These are phyloP conservation scores for Drosophila pectinifera DNA, from an alignment of 1,140 invertebrate genomes.

Conservation along the genomic window DNA sequence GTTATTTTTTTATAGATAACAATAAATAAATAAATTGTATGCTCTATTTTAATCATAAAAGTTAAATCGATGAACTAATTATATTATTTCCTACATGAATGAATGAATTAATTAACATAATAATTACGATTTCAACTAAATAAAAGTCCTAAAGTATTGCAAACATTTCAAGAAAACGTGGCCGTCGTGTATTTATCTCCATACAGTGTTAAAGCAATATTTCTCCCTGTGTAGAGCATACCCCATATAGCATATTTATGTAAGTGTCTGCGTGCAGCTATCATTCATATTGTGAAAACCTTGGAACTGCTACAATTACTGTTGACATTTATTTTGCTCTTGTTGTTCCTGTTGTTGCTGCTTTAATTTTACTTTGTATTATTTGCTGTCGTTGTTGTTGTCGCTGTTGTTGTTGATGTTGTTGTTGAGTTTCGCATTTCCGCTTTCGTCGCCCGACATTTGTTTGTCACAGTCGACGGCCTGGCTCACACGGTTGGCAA, in stretches of 20 bases:
- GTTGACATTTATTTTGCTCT: slow-evolving; percentile 68
- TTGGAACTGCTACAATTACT: slow-evolving; percentile 79
- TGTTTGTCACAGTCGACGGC: slow-evolving; percentile 74
- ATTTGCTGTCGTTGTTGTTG: slow-evolving; percentile 12
- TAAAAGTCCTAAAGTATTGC: too few relatives aligned
- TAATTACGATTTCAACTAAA: too few relatives aligned
- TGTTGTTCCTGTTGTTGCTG: slow-evolving; percentile 38
- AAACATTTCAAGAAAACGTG: too few relatives aligned
- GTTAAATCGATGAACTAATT: too few relatives aligned
- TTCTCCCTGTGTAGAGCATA: slow-evolving; percentile 11
- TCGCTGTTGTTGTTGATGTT: slow-evolving; percentile 21
- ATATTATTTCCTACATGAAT: too few relatives aligned
- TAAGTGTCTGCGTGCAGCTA: slow-evolving; percentile 40
- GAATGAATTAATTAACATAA: too few relatives aligned
- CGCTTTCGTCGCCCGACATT: slow-evolving; percentile 69
- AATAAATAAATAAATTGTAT: too few relatives aligned
- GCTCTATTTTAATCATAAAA: too few relatives aligned
- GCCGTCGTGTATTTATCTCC: too few relatives aligned
- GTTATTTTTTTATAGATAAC: too few relatives aligned
- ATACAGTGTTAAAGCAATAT: background rate
- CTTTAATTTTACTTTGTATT: slow-evolving; percentile 23
- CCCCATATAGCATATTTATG: slow-evolving; percentile 26
- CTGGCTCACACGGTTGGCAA: slow-evolving; percentile 62
- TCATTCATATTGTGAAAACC: slow-evolving; percentile 82
- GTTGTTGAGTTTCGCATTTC: slow-evolving; percentile 72